Percentiles rank a stretch among this genome's conserved stretches.
Evolutionary conservation across 2,888 invertebrate species (phyloP).

Genomic region (Coelinius sp.): DNA sequence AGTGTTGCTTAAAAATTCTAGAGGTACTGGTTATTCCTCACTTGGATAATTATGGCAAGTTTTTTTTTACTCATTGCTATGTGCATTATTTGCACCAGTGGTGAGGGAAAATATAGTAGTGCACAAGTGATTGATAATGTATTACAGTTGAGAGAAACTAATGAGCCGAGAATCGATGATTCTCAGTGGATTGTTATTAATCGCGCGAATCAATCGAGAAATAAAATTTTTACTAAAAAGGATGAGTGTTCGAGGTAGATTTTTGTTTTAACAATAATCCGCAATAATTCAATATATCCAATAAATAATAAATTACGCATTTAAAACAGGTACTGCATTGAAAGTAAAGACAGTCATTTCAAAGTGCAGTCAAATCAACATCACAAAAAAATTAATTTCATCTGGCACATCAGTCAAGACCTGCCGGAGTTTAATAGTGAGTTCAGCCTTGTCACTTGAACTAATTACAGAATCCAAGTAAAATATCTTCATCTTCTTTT

Average conservation of each 20-base stretch:
- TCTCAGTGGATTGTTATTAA: slow-evolving; percentile 7
- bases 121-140: neutral
- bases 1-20: neutral
- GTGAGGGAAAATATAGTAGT: neutral
- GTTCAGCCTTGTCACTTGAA: neutral
- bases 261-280: neutral
- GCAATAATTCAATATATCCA: neutral
- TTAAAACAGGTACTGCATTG: slow-evolving; percentile 5
- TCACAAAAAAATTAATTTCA: neutral
- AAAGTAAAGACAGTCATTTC: neutral
- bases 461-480: slow-evolving; percentile 1
- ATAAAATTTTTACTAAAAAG: neutral
- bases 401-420: neutral
- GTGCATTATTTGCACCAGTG: neutral
- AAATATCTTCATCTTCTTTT: neutral
- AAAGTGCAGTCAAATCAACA: neutral
- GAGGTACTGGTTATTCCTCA: neutral
- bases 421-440: neutral
- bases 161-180: neutral
- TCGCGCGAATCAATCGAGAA: neutral
- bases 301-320: neutral
- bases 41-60: neutral
- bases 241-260: slow-evolving; percentile 25
- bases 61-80: neutral
- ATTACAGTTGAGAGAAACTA: neutral